Evolutionary conservation across 1,140 invertebrate species (phyloP).

Genomic region (Oscheius sp.): DNA sequence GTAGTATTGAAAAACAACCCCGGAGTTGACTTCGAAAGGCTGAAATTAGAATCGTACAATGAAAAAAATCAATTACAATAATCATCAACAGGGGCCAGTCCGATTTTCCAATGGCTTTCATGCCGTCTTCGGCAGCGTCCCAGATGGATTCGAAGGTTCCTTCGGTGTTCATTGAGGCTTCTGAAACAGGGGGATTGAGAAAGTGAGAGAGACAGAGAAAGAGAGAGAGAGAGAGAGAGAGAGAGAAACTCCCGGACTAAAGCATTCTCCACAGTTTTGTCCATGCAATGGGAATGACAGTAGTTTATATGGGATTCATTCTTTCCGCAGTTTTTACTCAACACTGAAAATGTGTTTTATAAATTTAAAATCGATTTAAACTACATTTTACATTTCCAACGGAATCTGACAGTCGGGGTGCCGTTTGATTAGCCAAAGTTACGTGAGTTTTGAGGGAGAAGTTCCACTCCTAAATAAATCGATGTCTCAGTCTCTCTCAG

Average conservation of each 20-base stretch:
- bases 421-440: not conserved
- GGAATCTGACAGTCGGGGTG: not conserved
- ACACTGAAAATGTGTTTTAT: too few species aligned
- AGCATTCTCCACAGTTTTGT: not conserved
- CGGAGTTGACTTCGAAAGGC: not conserved
- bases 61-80: too few species aligned
- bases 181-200: too few species aligned
- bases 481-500: too few species aligned
- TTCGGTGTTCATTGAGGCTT: not conserved
- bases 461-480: not conserved
- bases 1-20: not conserved
- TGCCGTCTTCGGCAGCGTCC: not conserved
- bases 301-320: not conserved
- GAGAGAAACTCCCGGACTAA: too few species aligned
- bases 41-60: too few species aligned
- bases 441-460: not conserved
- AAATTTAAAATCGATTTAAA: too few species aligned
- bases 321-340: not conserved
- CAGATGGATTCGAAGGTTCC: not conserved
- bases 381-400: not conserved
- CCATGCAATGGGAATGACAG: not conserved
- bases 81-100: not conserved
- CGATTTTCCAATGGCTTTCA: not conserved
- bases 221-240: too few species aligned
- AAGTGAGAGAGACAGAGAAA: too few species aligned